Conservation (phyloP, 2,113 vertebrate species). For the Falco punctatus region DNA sequence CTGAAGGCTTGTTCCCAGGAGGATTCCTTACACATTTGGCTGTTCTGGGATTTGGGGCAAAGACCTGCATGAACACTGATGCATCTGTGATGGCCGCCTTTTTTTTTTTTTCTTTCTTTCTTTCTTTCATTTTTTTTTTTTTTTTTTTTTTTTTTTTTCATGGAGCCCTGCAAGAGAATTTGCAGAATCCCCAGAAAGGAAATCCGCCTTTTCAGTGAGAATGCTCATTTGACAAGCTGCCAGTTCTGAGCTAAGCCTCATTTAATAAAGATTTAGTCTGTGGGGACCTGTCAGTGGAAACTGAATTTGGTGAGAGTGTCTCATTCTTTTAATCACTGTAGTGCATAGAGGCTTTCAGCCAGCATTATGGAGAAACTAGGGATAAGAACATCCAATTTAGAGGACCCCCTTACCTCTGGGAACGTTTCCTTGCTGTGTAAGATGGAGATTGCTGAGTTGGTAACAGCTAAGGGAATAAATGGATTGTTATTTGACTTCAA, state of each 20-base stretch:
- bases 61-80: neutral
- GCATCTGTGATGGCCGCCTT: neutral
- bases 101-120: too few relatives aligned
- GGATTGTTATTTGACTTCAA: conserved; percentile 37
- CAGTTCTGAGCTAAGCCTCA: conserved; percentile 71
- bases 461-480: conserved; percentile 28
- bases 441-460: conserved; percentile 51
- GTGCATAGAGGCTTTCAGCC: conserved; percentile 34
- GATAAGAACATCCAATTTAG: conserved; percentile 42
- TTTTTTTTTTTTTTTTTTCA: neutral
- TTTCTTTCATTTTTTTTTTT: neutral
- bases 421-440: neutral
- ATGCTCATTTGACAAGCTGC: conserved; percentile 69
- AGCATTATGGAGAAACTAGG: conserved; percentile 11
- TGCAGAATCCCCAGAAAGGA: conserved; percentile 56
- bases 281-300: conserved; percentile 65
- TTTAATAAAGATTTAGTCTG: conserved; percentile 74
- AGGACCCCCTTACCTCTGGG: conserved; percentile 16
- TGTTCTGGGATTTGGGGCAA: neutral
- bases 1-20: neutral
- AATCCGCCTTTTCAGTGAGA: conserved; percentile 66
- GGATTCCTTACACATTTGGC: neutral
- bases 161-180: conserved; percentile 48
- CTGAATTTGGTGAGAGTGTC: conserved; percentile 60
- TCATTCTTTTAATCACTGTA: conserved; percentile 55